These are phyloP conservation scores for Brachirus orientalis DNA, from an alignment of 2,113 vertebrate species.

Conservation along the genomic window DNA sequence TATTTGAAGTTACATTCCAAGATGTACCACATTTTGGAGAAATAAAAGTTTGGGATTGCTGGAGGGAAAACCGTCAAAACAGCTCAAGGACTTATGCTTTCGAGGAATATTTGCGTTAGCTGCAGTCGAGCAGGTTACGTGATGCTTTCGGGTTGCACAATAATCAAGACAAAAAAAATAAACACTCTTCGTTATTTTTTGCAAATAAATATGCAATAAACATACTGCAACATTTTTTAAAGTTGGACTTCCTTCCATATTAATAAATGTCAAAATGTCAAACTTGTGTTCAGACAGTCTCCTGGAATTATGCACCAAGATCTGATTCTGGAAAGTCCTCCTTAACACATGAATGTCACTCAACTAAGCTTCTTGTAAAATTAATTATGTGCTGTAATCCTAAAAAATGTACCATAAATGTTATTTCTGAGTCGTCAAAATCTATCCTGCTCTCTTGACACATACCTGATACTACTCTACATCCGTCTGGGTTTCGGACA, in stretches of 20 bases:
- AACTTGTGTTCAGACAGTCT: slow-evolving; percentile 34
- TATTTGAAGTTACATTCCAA: slow-evolving; percentile 16
- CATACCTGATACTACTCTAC: slow-evolving; percentile 72
- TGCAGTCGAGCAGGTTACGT: background rate
- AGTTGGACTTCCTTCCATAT: slow-evolving; percentile 38
- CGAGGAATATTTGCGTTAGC: slow-evolving; percentile 11
- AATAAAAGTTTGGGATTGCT: background rate
- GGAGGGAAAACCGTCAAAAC: background rate
- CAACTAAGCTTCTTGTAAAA: slow-evolving; percentile 56
- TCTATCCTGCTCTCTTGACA: slow-evolving; percentile 62
- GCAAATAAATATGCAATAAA: slow-evolving; percentile 13
- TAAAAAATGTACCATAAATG: slow-evolving; percentile 66
- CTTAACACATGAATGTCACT: slow-evolving; percentile 55
- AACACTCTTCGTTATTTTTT: background rate
- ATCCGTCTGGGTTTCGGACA: slow-evolving; percentile 73
- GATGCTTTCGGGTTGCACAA: slow-evolving; percentile 9
- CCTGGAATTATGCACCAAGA: slow-evolving; percentile 32
- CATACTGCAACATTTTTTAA: slow-evolving; percentile 7
- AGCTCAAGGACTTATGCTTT: slow-evolving; percentile 25
- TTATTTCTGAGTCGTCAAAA: slow-evolving; percentile 64
- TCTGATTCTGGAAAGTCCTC: slow-evolving; percentile 43
- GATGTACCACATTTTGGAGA: slow-evolving; percentile 2
- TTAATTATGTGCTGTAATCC: slow-evolving; percentile 56
- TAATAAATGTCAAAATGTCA: slow-evolving; percentile 44
- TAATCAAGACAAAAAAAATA: slow-evolving; percentile 1